Percentiles rank a stretch among this genome's conserved stretches.
These are phyloP conservation scores for Rhynchonycteris naso DNA, from an alignment of 2,797 vertebrate genomes.

Conservation along the genomic window DNA sequence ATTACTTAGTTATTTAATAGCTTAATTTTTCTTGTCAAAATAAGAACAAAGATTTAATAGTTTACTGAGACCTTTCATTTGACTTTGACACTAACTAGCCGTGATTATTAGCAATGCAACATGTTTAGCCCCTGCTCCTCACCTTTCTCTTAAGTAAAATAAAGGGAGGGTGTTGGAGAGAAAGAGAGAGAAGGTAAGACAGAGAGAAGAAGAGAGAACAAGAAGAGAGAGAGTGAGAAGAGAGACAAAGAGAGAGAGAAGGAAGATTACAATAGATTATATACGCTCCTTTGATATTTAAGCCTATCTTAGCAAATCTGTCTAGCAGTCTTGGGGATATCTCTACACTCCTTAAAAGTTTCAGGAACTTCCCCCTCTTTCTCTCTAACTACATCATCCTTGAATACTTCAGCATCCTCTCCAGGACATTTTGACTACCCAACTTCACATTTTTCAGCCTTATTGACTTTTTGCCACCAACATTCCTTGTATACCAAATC, in stretches of 20 bases:
- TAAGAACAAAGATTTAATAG: conserved; percentile 1
- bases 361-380: neutral
- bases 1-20: conserved; percentile 16
- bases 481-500: neutral
- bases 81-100: neutral
- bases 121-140: neutral
- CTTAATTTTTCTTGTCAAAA: conserved; percentile 1
- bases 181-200: neutral
- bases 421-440: neutral
- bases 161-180: neutral
- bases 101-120: neutral
- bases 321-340: neutral
- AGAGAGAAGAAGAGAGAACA: neutral
- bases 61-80: neutral
- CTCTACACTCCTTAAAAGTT: neutral
- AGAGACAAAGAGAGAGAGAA: neutral
- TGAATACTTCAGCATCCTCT: neutral
- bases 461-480: neutral
- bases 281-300: neutral
- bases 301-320: neutral
- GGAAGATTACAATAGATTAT: neutral
- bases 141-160: conserved; percentile 18
- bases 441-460: neutral
- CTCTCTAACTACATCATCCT: neutral
- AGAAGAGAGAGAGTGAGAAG: neutral